Evolutionary conservation across 2,797 vertebrate species (phyloP).

Genomic region (Bradypus variegatus): DNA sequence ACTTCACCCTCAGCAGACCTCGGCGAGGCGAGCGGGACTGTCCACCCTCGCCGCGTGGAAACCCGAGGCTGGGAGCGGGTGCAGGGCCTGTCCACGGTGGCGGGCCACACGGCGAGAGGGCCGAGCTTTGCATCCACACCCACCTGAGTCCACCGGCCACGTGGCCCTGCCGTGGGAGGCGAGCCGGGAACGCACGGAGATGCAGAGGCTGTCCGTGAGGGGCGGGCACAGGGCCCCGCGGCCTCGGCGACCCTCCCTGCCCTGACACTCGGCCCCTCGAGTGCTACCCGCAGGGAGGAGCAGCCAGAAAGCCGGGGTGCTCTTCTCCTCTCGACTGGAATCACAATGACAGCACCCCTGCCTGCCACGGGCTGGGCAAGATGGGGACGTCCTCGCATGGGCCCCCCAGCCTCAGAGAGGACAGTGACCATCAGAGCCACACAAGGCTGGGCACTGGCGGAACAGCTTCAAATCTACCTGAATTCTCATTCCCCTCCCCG

Average conservation of each 20-base stretch:
- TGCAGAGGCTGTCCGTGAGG: rapidly evolving
- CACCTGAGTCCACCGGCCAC: neutral
- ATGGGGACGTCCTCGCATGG: neutral
- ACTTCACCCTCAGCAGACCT: neutral
- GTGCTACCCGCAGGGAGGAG: neutral
- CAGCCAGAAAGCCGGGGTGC: neutral
- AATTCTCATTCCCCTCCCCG: neutral
- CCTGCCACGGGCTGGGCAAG: neutral
- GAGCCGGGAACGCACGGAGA: rapidly evolving
- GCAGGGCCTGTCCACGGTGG: neutral
- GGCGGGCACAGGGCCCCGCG: rapidly evolving
- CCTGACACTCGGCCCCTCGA: neutral
- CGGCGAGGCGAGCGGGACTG: neutral
- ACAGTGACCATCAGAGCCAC: neutral
- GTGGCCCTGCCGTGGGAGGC: rapidly evolving
- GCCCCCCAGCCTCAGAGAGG: neutral
- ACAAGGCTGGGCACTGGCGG: too few relatives aligned
- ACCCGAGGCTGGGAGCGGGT: neutral
- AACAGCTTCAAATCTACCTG: neutral
- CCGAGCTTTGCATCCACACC: too few relatives aligned
- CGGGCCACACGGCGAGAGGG: neutral
- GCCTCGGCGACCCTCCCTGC: neutral
- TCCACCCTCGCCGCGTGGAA: neutral
- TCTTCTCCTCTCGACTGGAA: neutral
- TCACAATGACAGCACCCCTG: neutral